Evolutionary conservation across 2,888 invertebrate species (phyloP), one percentile per base, ranked within the genome.

Genomic region (Amblyjoppa proteus): DNA sequence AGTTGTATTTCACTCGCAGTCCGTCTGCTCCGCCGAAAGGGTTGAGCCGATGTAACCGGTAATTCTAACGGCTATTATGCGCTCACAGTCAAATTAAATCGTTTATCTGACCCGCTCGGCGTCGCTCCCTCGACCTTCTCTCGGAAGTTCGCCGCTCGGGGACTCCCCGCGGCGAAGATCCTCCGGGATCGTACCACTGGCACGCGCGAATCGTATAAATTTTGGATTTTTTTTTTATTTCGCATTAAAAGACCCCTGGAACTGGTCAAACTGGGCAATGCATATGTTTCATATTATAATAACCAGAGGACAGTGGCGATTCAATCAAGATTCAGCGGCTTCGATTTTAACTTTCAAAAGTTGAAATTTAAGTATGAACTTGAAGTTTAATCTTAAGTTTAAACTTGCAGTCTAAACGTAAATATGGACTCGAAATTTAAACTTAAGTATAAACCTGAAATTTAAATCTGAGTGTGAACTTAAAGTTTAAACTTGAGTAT

Each of bases 161-260:
- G 91, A 88, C 89, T 79, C 86, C 92, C 92, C 89, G 89, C 81
- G 25, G 92, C 20, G 91, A 92, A 90, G 90, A 92, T 92, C 92
- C 92, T 88, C 83, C 66, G 25, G 41, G 85, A 77, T 84, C 78
- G 83, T 49, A 76, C 83, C 49, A 77, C 69, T 81, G 90, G 89
- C 92, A 93, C 92, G 92, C 92, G 91, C 89, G 84, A 41, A 83
- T 83, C 89, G 88, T 90, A 91, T 91, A 92, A 90, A 91, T 92
- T 92, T 91, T 87, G 84, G 86, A 74, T 88, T 89, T 90, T 91
- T 91, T 91, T 90, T 89, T 73, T 68, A 28, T 58, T 58, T 61
- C 25, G 13, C 25, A 31, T 28, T 28, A 61, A 61, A 31, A 61
- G 13, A 16, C 31, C 25, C 13, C 16, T 31, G 11, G 13, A 51